Conservation (phyloP, 2,113 vertebrate genomes). For the Australoheros scitulus region DNA sequence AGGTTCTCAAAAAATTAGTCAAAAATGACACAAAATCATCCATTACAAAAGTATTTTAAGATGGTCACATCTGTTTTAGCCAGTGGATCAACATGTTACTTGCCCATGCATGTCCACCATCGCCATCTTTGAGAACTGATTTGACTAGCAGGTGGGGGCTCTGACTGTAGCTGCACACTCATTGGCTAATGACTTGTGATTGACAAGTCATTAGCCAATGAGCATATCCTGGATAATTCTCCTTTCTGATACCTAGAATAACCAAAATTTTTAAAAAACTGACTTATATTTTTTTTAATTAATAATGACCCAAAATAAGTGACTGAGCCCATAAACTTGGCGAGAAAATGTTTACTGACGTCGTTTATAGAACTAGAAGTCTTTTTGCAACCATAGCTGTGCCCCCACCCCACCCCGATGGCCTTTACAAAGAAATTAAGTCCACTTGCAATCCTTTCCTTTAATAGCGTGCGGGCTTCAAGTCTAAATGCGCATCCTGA, state of each 20-base stretch:
- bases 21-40: neutral
- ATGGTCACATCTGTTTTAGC: neutral
- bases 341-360: too few species aligned
- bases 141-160: neutral
- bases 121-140: accelerated
- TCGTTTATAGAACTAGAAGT: too few species aligned
- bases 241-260: neutral
- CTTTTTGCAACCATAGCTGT: too few species aligned
- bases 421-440: neutral
- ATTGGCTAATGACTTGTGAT: too few species aligned
- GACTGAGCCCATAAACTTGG: too few species aligned
- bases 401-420: too few species aligned
- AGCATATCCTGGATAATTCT: neutral
- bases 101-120: neutral
- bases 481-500: neutral
- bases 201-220: neutral
- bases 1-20: too few species aligned
- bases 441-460: neutral
- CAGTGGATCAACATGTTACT: neutral
- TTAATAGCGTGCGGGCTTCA: neutral
- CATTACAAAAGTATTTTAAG: neutral
- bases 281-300: neutral
- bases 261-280: neutral
- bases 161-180: neutral
- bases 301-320: neutral